Evolutionary conservation across 2,888 invertebrate species (phyloP), one percentile per base, ranked within the genome.

Genomic region (Sarcophaga rosellei): DNA sequence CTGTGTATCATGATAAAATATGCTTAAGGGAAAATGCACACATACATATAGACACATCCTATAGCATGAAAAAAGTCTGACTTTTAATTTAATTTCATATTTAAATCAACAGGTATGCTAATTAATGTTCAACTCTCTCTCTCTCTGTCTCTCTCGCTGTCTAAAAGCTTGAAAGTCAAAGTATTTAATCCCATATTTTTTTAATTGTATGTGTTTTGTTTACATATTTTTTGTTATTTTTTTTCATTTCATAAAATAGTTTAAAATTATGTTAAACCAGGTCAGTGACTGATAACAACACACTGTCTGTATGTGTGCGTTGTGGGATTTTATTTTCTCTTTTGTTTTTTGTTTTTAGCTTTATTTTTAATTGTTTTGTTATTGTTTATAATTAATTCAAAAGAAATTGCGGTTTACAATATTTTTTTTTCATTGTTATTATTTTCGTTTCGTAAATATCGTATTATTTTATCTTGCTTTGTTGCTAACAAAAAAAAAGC

Each of bases 271-370:
- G 47, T 74, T 74, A 62, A 47, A 47, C 17, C 47, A 74, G 74
- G 74, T 74, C 74, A 74, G 74, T 74, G 47, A 63, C 63, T 74
- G 74, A 63, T 63, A 63, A 63, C 6, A 47, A 12, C 53, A 4
- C 17, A 53, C 53, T 53, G 12, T 12, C 15, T 53, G 12, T 53
- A 17, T 15, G 53, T 15, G 15, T 12, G 53, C 17, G 53, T 15
- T 53, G 53, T 53, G 35, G 35, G 35, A 35, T 65, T 63, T 15
- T 44, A 17, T 25, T 57, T 69, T 47, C n/a, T 66, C n/a, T 23
- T 23, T 53, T 73, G 25, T 80, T 63, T 63, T 57, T 65, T 47
- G 47, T 80, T 63, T 63, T 57, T 65, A 25, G 47, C 35, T 35
- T 35, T 53, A 35, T 66, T 66, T 44, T 20, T 68, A 20, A 44